phyloP scores from a whole-genome alignment of 2,888 invertebrate species.

The Oconnorella tubifera region DNA sequence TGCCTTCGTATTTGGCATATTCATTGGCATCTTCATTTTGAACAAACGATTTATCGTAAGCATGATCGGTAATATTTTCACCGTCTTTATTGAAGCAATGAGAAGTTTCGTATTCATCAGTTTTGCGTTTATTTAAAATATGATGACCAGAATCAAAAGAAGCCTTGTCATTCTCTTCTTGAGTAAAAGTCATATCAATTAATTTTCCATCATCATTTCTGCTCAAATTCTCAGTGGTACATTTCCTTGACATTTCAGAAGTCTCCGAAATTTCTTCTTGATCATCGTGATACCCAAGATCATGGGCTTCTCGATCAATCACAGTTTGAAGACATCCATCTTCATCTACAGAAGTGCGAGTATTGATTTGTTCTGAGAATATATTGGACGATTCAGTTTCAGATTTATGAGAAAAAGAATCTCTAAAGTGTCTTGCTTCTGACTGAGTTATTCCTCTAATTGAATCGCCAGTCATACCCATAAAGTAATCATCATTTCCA shows the following conservation, averaged over 20 bases:
- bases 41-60: not conserved
- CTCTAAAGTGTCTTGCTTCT: not conserved
- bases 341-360: not conserved
- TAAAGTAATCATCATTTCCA: too few relatives aligned
- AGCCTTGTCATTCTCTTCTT: not conserved
- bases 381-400: not conserved
- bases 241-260: not conserved
- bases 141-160: not conserved
- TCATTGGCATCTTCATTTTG: not conserved
- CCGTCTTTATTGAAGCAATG: not conserved
- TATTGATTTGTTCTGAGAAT: not conserved
- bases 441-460: too few relatives aligned
- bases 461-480: not conserved
- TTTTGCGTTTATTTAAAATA: not conserved
- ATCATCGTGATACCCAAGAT: not conserved
- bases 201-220: not conserved
- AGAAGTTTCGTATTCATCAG: not conserved
- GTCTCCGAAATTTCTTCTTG: not conserved
- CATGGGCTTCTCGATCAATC: not conserved
- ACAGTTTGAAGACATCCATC: not conserved
- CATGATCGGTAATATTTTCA: not conserved
- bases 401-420: not conserved
- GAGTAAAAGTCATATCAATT: not conserved
- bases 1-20: not conserved
- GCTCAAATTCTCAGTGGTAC: not conserved